Conservation (phyloP, 2,113 vertebrate genomes). For the Oxyruncus cristatus region DNA sequence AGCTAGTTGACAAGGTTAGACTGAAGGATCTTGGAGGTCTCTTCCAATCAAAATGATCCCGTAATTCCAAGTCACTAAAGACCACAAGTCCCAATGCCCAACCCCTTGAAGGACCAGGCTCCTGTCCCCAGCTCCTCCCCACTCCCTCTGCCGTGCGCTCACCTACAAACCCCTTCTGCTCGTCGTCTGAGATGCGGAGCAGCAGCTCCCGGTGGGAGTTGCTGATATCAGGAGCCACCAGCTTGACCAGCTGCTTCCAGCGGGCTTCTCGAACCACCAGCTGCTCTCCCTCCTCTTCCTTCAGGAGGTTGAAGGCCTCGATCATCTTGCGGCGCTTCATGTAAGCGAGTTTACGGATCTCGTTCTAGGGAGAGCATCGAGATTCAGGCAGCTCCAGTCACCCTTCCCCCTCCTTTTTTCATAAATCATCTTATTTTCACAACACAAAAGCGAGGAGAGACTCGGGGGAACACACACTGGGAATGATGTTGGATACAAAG, state of each 20-base stretch:
- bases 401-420: too few relatives aligned
- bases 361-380: constrained; percentile 74
- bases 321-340: constrained; percentile 90
- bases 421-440: background rate
- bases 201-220: constrained; percentile 85
- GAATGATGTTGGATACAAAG: background rate
- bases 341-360: constrained; percentile 87
- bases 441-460: background rate
- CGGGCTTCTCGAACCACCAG: constrained; percentile 75
- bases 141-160: background rate
- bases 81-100: background rate
- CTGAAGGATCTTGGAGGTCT: background rate
- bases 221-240: constrained; percentile 82
- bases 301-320: constrained; percentile 86
- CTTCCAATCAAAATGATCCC: background rate
- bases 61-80: background rate
- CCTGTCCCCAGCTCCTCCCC: background rate
- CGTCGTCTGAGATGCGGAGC: constrained; percentile 80
- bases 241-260: constrained; percentile 84
- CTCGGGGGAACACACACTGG: background rate
- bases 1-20: background rate
- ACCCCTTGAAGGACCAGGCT: background rate
- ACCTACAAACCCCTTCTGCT: constrained; percentile 83
- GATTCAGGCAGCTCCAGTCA: background rate
- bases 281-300: constrained; percentile 73